Conservation (phyloP, 2,797 vertebrate genomes). For the Syngnathus rostellatus region DNA sequence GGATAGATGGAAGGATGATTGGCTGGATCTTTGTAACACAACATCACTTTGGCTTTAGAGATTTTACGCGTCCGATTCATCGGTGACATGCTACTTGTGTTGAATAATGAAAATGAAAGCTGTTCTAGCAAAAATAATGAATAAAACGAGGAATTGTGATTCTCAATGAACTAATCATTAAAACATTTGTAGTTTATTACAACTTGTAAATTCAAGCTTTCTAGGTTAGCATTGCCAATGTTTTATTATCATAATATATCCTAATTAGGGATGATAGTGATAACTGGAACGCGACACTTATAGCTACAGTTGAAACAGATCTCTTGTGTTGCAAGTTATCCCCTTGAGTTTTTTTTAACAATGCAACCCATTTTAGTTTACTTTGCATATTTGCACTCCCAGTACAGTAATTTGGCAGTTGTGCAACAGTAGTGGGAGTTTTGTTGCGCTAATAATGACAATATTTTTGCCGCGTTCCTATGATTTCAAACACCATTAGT, state of each 20-base stretch:
- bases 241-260: background rate
- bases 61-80: no score
- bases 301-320: background rate
- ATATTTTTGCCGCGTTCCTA: slow-evolving; percentile 19
- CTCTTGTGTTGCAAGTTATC: background rate
- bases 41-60: no score
- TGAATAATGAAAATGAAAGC: no score
- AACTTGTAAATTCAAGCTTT: background rate
- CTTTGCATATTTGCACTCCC: background rate
- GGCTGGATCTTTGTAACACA: no score
- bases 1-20: no score
- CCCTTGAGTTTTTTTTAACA: background rate
- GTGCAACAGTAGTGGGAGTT: slow-evolving; percentile 15
- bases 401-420: slow-evolving; percentile 8
- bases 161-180: background rate
- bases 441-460: slow-evolving; percentile 34
- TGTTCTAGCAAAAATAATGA: no score
- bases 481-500: slow-evolving; percentile 39
- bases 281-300: background rate
- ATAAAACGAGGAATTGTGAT: no score
- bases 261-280: background rate
- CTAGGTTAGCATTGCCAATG: background rate
- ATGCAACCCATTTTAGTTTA: background rate
- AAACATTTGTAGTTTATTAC: background rate
- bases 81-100: no score